A percentile compares a stretch with the other conserved stretches of the same genome.
phyloP scores from a whole-genome alignment of 2,888 invertebrate genomes.

The Ennomos erosarius region DNA sequence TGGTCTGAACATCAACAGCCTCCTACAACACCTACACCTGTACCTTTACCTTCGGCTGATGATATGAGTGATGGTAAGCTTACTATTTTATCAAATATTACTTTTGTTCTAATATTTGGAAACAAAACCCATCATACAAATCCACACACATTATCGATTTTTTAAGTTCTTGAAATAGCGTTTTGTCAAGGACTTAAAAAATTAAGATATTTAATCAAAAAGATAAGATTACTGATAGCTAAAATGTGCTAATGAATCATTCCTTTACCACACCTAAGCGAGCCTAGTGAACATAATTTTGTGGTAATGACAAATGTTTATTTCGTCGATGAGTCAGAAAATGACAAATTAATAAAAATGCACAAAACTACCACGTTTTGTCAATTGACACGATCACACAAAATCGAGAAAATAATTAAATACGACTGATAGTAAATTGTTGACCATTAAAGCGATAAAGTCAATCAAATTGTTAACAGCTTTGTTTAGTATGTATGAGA shows the following conservation, averaged over 20 bases:
- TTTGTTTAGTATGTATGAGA: not conserved
- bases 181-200: too few relatives aligned
- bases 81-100: not conserved
- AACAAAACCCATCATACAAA: too few relatives aligned
- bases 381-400: too few relatives aligned
- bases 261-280: too few relatives aligned
- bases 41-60: conserved; percentile 82
- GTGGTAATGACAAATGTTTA: not conserved
- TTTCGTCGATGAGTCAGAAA: conserved; percentile 7
- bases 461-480: too few relatives aligned
- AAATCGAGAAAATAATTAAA: too few relatives aligned
- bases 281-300: not conserved
- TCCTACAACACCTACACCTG: conserved; percentile 69
- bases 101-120: too few relatives aligned
- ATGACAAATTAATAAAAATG: conserved; percentile 1
- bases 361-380: too few relatives aligned
- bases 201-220: conserved; percentile 2
- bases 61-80: conserved; percentile 90
- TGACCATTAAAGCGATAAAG: too few relatives aligned
- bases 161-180: too few relatives aligned
- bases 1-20: conserved; percentile 77
- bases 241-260: not conserved
- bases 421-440: too few relatives aligned
- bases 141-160: too few relatives aligned
- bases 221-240: conserved; percentile 2